phyloP scores from a whole-genome alignment of 1,140 invertebrate species.

The Drosophila chauvacae region DNA sequence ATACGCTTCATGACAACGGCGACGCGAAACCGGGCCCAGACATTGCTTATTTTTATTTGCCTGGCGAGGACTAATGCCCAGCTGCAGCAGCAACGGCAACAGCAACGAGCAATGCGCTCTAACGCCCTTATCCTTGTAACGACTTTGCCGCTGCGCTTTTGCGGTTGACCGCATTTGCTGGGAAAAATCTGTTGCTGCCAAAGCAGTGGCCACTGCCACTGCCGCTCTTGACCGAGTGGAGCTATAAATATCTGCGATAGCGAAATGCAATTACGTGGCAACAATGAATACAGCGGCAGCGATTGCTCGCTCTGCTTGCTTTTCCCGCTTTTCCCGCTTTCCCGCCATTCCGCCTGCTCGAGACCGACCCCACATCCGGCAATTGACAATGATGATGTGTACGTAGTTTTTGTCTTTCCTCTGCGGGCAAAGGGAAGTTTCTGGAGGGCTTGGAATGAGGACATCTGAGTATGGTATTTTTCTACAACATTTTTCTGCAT shows the following conservation, averaged over 20 bases:
- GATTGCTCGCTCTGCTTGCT: constrained; percentile 64
- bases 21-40: constrained; percentile 52
- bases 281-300: constrained; percentile 82
- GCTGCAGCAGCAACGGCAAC: constrained; percentile 40
- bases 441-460: constrained; percentile 17
- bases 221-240: constrained; percentile 80
- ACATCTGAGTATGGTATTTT: constrained; percentile 53
- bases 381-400: constrained; percentile 83
- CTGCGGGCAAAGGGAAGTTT: constrained; percentile 28
- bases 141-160: constrained; percentile 79
- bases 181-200: constrained; percentile 80
- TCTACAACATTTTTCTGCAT: constrained; percentile 74
- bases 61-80: constrained; percentile 71
- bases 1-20: constrained; percentile 67
- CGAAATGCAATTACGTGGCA: constrained; percentile 83
- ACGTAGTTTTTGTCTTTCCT: constrained; percentile 75
- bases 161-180: constrained; percentile 81
- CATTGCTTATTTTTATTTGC: constrained; percentile 81
- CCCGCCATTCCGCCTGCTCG: background rate
- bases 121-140: constrained; percentile 80
- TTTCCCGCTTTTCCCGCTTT: background rate
- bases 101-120: constrained; percentile 69
- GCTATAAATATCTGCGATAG: constrained; percentile 83
- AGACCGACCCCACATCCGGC: constrained; percentile 67
- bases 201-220: constrained; percentile 67